phyloP scores from a whole-genome alignment of 2,113 vertebrate genomes.

The Macheiramphus alcinus region DNA sequence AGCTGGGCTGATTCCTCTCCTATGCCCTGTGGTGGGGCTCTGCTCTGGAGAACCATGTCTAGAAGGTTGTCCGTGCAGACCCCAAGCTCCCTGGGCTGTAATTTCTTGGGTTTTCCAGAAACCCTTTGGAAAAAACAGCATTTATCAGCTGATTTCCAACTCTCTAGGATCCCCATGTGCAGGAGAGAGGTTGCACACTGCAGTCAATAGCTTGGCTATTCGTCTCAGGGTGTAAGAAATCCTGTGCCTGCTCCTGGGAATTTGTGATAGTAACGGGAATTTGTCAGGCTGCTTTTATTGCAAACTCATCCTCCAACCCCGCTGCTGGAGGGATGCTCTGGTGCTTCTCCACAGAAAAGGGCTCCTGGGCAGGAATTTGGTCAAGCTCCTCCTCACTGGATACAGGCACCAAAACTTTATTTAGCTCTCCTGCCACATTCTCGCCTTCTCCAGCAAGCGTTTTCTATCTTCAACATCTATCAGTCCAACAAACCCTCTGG shows the following conservation, averaged over 20 bases:
- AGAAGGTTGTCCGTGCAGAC: background rate
- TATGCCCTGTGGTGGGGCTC: rapidly evolving
- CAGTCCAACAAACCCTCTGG: background rate
- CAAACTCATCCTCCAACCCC: background rate
- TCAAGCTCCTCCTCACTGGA: background rate
- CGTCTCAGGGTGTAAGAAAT: background rate
- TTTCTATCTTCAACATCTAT: background rate
- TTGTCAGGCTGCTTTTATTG: background rate
- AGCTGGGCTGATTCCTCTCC: background rate
- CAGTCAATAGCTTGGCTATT: background rate
- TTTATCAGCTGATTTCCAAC: background rate
- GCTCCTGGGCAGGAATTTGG: background rate
- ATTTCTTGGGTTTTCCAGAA: background rate
- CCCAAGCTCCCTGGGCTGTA: background rate
- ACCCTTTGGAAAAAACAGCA: background rate
- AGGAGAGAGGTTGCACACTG: background rate
- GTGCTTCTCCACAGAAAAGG: background rate
- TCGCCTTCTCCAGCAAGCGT: background rate
- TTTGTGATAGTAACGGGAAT: background rate
- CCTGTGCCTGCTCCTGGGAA: background rate
- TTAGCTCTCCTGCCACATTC: background rate
- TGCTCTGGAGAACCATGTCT: background rate
- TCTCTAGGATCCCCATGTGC: background rate
- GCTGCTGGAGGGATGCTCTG: background rate
- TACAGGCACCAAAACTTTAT: background rate